Percentiles rank a stretch among this genome's conserved stretches.
phyloP scores from a whole-genome alignment of 2,113 vertebrate genomes.

The Geococcyx californianus region DNA sequence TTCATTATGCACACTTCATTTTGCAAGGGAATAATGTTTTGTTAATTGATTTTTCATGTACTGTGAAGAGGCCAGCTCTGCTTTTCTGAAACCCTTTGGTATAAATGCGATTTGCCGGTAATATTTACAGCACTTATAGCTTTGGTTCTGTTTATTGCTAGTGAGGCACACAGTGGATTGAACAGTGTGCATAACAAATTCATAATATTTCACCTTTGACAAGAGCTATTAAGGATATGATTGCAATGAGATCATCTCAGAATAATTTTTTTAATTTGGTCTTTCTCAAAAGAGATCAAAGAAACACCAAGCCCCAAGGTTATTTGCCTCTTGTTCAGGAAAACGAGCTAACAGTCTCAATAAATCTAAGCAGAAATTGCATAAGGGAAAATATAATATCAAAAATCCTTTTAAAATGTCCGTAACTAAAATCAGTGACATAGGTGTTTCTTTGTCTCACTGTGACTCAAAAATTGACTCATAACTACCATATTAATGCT shows the following conservation, averaged over 20 bases:
- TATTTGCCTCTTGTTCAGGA: not conserved
- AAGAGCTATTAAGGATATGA: not conserved
- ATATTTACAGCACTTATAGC: not conserved
- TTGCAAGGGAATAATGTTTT: conserved; percentile 10
- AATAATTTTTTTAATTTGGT: not conserved
- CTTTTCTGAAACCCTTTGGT: not conserved
- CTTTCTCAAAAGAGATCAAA: not conserved
- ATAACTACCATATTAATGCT: not conserved
- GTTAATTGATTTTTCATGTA: conserved; percentile 48
- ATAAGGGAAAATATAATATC: not conserved
- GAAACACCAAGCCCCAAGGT: not conserved
- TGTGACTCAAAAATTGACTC: not conserved
- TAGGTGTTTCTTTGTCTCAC: not conserved
- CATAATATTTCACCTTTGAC: not conserved
- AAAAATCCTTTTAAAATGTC: not conserved
- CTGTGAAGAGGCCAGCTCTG: not conserved
- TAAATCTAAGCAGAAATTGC: not conserved
- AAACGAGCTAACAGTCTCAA: not conserved
- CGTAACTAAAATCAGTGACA: not conserved
- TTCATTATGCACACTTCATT: conserved; percentile 30
- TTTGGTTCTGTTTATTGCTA: not conserved
- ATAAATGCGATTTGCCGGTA: not conserved
- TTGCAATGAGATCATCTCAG: not conserved
- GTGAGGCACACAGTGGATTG: not conserved
- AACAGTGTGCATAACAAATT: not conserved